Evolutionary conservation across 2,797 vertebrate genomes (phyloP).

Genomic region (Agapornis canus): DNA sequence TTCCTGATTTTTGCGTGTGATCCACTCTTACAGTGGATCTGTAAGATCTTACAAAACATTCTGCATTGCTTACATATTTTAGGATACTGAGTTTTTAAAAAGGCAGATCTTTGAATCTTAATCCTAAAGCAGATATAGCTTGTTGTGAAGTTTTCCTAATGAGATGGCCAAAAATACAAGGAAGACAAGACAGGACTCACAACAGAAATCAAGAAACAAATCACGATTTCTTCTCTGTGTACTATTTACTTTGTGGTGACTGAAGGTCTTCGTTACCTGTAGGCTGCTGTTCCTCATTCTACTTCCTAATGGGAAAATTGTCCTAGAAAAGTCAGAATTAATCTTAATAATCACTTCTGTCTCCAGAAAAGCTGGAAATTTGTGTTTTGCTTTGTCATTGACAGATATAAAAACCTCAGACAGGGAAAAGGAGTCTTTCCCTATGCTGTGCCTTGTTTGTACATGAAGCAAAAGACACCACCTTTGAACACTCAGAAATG

Average conservation of each 20-base stretch:
- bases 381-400: background rate
- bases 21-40: background rate
- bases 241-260: background rate
- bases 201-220: background rate
- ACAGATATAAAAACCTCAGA: background rate
- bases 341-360: background rate
- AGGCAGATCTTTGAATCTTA: background rate
- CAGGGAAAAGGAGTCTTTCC: background rate
- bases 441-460: background rate
- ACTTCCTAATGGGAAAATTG: background rate
- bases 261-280: background rate
- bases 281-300: background rate
- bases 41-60: background rate
- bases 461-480: background rate
- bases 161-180: background rate
- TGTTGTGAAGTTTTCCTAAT: background rate
- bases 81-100: background rate
- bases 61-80: background rate
- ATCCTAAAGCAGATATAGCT: background rate
- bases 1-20: background rate
- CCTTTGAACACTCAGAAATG: background rate
- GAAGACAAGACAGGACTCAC: background rate
- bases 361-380: background rate
- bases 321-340: background rate
- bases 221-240: background rate